Percentiles rank a stretch among this genome's conserved stretches.
Evolutionary conservation across 2,113 vertebrate genomes (phyloP).

Genomic region (Suncus etruscus): DNA sequence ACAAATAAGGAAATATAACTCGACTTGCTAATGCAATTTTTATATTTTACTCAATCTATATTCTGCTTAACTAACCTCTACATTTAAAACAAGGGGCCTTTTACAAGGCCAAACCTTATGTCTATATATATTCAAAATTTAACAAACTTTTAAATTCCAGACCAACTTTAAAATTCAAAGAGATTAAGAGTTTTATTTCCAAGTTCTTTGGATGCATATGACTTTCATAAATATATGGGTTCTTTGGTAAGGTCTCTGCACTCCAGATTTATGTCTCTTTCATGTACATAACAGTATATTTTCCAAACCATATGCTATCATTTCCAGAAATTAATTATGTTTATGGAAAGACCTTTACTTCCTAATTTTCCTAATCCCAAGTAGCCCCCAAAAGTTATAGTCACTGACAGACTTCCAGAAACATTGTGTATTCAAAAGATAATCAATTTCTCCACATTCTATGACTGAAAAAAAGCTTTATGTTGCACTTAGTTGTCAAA

Average conservation of each 20-base stretch:
- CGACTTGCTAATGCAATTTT: neutral
- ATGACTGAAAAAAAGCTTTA: neutral
- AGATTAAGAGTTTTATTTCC: neutral
- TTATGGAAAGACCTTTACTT: neutral
- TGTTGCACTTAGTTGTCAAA: neutral
- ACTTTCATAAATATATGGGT: neutral
- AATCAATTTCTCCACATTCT: neutral
- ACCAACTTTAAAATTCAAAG: neutral
- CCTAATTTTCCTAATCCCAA: neutral
- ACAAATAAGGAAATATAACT: neutral
- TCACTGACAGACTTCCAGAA: neutral
- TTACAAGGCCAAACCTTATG: neutral
- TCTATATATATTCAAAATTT: neutral
- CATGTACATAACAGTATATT: neutral
- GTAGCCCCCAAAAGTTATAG: neutral
- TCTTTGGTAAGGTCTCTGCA: neutral
- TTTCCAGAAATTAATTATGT: neutral
- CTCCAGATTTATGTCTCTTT: neutral
- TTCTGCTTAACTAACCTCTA: neutral
- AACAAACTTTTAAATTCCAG: neutral
- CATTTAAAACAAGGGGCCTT: neutral
- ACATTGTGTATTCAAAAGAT: neutral
- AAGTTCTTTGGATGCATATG: neutral
- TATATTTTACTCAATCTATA: neutral
- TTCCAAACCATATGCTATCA: neutral